These are phyloP conservation scores for Corythaeola cristata DNA, from an alignment of 2,113 vertebrate species.

Conservation along the genomic window DNA sequence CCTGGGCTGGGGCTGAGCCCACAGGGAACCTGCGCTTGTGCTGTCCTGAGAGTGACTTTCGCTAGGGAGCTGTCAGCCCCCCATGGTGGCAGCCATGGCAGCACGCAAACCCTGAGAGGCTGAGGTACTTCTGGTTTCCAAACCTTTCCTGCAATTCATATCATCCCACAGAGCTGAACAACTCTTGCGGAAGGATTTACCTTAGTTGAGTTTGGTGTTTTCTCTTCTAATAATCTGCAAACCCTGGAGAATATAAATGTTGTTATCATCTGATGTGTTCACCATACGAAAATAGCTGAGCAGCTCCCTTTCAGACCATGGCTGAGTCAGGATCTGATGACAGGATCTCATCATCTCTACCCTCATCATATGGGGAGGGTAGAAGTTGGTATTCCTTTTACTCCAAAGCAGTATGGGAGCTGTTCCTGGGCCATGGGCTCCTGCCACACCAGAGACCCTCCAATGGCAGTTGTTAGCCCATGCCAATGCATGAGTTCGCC, in stretches of 20 bases:
- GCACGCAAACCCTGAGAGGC: rapidly evolving
- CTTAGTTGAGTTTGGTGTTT: not conserved
- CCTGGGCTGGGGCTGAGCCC: rapidly evolving
- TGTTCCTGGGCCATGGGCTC: not conserved
- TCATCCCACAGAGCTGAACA: not conserved
- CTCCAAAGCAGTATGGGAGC: not conserved
- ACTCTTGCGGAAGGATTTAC: not conserved
- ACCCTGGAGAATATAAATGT: not conserved
- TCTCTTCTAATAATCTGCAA: not conserved
- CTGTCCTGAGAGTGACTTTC: rapidly evolving
- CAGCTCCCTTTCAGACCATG: not conserved
- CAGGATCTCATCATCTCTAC: not conserved
- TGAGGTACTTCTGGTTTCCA: not conserved
- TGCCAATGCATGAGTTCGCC: not conserved
- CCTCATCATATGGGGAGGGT: not conserved
- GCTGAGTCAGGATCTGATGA: not conserved
- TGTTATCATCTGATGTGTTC: not conserved
- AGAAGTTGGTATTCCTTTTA: not conserved
- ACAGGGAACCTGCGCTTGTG: not conserved
- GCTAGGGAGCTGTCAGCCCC: no score
- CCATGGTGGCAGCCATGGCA: rapidly evolving
- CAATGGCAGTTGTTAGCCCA: not conserved
- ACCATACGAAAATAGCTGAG: rapidly evolving
- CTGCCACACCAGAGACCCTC: not conserved
- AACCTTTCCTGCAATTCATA: not conserved